Percentiles rank a stretch among this genome's conserved stretches.
phyloP scores from a whole-genome alignment of 2,113 vertebrate genomes.

The Platichthys flesus region DNA sequence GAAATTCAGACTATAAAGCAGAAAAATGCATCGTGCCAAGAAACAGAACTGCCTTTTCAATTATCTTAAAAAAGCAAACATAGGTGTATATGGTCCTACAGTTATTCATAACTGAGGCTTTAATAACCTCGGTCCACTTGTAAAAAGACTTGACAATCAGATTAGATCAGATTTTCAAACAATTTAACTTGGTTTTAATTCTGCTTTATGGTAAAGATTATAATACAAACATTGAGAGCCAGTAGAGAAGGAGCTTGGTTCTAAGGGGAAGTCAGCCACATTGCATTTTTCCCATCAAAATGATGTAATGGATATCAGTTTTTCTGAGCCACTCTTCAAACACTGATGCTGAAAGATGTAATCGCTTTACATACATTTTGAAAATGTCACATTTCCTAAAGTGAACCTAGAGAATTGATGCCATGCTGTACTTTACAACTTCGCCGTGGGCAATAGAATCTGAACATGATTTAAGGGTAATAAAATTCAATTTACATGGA shows the following conservation, averaged over 20 bases:
- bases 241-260: background rate
- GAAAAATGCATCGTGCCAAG: background rate
- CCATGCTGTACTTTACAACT: background rate
- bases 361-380: background rate
- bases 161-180: slow-evolving; percentile 16
- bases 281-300: background rate
- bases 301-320: slow-evolving; percentile 14
- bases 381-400: slow-evolving; percentile 11
- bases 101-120: background rate
- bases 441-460: background rate
- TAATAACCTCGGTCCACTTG: background rate
- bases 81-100: background rate
- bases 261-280: background rate
- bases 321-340: slow-evolving; percentile 5
- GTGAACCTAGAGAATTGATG: background rate
- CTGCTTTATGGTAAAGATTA: background rate
- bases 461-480: no score
- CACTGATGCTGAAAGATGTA: background rate
- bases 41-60: background rate
- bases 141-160: background rate
- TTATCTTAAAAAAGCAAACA: background rate
- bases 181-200: slow-evolving; percentile 2
- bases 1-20: background rate
- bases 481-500: background rate
- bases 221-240: slow-evolving; percentile 4